Base-by-base conservation (phyloP, 2,888 invertebrate species). In the Germaria angustata region DNA sequence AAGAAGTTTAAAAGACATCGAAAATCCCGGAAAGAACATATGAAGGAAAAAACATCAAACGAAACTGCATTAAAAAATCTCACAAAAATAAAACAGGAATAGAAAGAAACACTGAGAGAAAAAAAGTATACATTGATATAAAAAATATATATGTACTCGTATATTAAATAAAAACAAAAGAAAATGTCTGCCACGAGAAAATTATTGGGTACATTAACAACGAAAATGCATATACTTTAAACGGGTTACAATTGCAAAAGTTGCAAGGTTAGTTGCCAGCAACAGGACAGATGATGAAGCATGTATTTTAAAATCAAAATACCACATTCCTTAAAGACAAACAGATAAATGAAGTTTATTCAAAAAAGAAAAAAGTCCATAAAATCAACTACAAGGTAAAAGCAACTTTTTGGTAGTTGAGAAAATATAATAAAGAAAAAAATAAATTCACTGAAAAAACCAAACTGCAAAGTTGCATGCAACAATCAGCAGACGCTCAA, bases 391-490 rank as follows among this genome's bases (percentile, higher is more conserved):
- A 22, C 66, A 57, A 75, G 44, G 55, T 36, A 66, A 55, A 49
- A 65, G 17, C 57, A 39, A 57, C 55, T 66, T 75, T 75, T 66
- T 57, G 65, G 65, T 55, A 41, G 55, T 36, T 22, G 46, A 11
- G 7, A 51, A 39, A 49, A 57, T 36, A 9, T 28, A 28, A 28
- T 28, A 28, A 28, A 5, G 6, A 28, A 28, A 28, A 28, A 28
- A 28, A 28, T 5, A 28, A 28, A 28, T n/a, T n/a, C n/a, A n/a
- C n/a, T n/a, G 13, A 17, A 57, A 44, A 61, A 80, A 36, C 8
- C 34, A 46, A 65, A 80, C 68, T 46, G 80, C 68, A 63, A 80
- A 68, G 57, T 61, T 63, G 63, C 68, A 68, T 76, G 80, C 80
- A 81, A 76, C 80, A 76, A 49, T 39, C 57, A 57, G 39, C 65